Percentiles rank a stretch among this genome's conserved stretches.
Evolutionary conservation across 2,113 vertebrate species (phyloP).

Genomic region (Corythornis madagascariensis): DNA sequence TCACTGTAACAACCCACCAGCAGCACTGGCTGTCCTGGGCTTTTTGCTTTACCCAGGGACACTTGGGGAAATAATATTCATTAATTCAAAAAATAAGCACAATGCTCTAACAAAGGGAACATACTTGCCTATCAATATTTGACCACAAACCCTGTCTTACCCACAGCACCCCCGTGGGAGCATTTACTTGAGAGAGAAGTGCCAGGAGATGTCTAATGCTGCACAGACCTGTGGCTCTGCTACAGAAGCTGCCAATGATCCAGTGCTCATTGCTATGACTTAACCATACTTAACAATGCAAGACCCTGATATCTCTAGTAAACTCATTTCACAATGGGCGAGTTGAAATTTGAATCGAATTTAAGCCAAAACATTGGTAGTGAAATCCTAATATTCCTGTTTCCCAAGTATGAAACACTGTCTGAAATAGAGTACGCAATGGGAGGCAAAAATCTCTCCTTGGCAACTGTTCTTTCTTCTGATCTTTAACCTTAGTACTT

Average conservation of each 20-base stretch:
- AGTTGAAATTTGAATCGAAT: background rate
- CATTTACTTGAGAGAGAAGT: background rate
- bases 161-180: background rate
- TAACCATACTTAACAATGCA: background rate
- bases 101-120: background rate
- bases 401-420: background rate
- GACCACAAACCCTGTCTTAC: background rate
- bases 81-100: background rate
- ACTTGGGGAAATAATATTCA: background rate
- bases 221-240: background rate
- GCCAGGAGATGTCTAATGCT: background rate
- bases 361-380: background rate
- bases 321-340: background rate
- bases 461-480: background rate
- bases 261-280: background rate
- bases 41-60: background rate
- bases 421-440: background rate
- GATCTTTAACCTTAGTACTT: background rate
- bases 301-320: background rate
- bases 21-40: background rate
- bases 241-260: background rate
- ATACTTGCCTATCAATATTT: background rate
- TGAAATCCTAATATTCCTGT: background rate
- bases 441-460: background rate
- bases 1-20: background rate